Evolutionary conservation across 2,113 vertebrate genomes (phyloP).

Genomic region (Rhinolophus ferrumequinum): DNA sequence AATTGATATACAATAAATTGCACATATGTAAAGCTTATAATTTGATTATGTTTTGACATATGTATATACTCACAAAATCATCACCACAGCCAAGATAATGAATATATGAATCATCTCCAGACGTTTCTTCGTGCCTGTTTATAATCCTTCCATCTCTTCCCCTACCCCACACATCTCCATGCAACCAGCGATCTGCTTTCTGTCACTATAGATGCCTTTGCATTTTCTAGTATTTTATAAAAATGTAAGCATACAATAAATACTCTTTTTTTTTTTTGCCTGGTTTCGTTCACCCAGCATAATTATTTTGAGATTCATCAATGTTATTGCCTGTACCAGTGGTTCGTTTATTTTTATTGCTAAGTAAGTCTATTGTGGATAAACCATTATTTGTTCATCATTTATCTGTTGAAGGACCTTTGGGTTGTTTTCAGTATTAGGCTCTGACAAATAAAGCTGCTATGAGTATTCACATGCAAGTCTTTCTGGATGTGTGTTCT

Average conservation of each 20-base stretch:
- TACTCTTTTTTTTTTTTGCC: not conserved
- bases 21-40: conserved; percentile 3
- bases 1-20: conserved; percentile 11
- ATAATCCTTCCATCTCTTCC: not conserved
- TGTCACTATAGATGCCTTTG: not conserved
- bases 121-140: not conserved
- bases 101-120: not conserved
- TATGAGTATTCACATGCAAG: not conserved
- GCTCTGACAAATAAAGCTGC: not conserved
- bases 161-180: not conserved
- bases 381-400: not conserved
- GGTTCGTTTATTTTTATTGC: conserved; percentile 7
- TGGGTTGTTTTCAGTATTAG: not conserved
- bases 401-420: not conserved
- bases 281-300: not conserved
- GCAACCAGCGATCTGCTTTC: not conserved
- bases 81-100: not conserved
- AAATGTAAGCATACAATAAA: not conserved
- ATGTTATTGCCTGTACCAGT: not conserved
- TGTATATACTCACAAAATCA: not conserved
- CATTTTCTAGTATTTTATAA: conserved; percentile 56
- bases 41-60: conserved; percentile 49
- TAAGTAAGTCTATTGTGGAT: not conserved
- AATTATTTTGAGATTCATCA: not conserved
- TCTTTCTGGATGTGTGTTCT: conserved; percentile 18